Conservation (phyloP, 2,113 vertebrate species). For the Marcusenius ussheri region DNA sequence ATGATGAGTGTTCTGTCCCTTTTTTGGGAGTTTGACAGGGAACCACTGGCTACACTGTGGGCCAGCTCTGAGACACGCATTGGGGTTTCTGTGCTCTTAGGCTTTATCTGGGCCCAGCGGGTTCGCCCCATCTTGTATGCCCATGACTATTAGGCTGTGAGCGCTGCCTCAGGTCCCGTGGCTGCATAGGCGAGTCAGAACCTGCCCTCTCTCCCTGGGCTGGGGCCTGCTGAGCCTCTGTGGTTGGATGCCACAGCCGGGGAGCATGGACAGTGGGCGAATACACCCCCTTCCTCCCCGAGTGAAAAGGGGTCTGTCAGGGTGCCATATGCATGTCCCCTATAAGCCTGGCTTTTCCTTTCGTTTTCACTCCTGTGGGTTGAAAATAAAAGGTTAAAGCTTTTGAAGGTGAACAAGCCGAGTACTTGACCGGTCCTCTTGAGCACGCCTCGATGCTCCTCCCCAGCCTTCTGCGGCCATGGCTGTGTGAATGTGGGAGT, state of each 20-base stretch:
- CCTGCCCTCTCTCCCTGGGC: neutral
- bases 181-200: neutral
- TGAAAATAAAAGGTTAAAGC: neutral
- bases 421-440: neutral
- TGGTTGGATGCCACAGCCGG: neutral
- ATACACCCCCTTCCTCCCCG: neutral
- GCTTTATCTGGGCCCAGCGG: neutral
- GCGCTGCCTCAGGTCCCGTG: neutral
- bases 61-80: neutral
- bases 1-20: neutral
- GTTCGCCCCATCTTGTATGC: neutral
- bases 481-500: neutral
- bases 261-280: neutral
- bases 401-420: neutral
- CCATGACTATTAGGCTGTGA: neutral
- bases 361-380: neutral
- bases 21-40: neutral
- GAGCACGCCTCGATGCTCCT: neutral
- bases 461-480: neutral
- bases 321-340: neutral
- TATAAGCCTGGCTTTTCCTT: neutral
- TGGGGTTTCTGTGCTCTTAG: neutral
- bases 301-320: neutral
- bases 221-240: neutral
- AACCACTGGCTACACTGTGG: neutral